A percentile compares a stretch with the other conserved stretches of the same genome.
phyloP scores from a whole-genome alignment of 2,888 invertebrate species.

The Taphrorychus bicolor region DNA sequence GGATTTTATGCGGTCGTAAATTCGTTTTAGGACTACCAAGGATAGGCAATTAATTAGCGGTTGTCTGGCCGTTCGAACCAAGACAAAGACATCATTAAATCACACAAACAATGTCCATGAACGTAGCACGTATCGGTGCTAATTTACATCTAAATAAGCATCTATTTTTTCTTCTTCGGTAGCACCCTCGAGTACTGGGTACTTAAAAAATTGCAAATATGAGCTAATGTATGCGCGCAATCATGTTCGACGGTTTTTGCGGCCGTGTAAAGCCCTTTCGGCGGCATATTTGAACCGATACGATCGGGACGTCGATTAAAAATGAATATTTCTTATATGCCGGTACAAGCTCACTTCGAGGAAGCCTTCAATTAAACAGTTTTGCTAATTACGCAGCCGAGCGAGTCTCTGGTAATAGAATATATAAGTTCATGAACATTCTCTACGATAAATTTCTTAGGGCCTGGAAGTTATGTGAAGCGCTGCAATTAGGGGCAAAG shows the following conservation, averaged over 20 bases:
- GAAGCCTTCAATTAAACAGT: slow-evolving; percentile 35
- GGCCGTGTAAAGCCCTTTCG: slow-evolving; percentile 1
- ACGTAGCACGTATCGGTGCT: background rate
- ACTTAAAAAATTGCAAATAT: background rate
- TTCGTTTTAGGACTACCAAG: background rate
- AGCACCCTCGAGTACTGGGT: no score
- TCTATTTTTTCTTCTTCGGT: background rate
- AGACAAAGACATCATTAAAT: background rate
- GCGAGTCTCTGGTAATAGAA: slow-evolving; percentile 31
- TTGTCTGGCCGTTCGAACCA: background rate
- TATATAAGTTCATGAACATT: slow-evolving; percentile 32
- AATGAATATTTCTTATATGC: slow-evolving; percentile 28
- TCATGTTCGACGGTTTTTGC: background rate
- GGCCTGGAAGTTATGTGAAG: background rate
- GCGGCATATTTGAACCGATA: slow-evolving; percentile 11
- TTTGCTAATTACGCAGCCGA: slow-evolving; percentile 35
- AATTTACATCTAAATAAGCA: background rate
- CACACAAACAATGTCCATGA: background rate
- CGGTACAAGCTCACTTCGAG: slow-evolving; percentile 19
- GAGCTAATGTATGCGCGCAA: background rate
- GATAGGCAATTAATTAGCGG: background rate
- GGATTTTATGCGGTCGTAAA: background rate
- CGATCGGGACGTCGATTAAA: slow-evolving; percentile 4
- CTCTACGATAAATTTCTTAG: slow-evolving; percentile 20
- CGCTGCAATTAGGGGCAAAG: background rate